These are phyloP conservation scores for Caenorhabditis sp. DNA, from an alignment of 2,888 invertebrate species.

Conservation along the genomic window DNA sequence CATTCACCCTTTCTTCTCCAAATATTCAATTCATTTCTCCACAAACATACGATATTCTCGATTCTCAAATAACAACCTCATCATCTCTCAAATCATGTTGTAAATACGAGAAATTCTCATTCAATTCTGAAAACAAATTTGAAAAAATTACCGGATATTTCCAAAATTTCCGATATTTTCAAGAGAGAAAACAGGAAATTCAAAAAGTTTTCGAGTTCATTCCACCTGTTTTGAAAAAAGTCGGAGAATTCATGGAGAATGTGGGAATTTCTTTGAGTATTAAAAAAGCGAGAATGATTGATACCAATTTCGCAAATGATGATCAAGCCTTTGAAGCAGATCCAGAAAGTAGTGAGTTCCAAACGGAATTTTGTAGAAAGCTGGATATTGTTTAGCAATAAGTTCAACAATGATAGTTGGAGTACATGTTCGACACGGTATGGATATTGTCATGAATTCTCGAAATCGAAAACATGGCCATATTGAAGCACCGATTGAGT, in stretches of 20 bases:
- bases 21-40: constrained; percentile 2
- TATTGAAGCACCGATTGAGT: constrained; percentile 69
- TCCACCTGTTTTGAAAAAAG: constrained; percentile 13
- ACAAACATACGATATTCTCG: neutral
- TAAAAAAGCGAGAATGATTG: constrained; percentile 20
- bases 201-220: constrained; percentile 11
- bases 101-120: constrained; percentile 35
- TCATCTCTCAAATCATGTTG: constrained; percentile 44
- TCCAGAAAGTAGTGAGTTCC: neutral
- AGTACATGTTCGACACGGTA: constrained; percentile 72
- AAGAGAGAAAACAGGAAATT: constrained; percentile 15
- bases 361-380: too few species aligned
- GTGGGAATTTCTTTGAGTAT: constrained; percentile 25
- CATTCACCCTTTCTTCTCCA: constrained; percentile 1
- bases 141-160: constrained; percentile 60
- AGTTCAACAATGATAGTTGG: constrained; percentile 61
- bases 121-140: constrained; percentile 18
- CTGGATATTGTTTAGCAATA: constrained; percentile 45
- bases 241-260: constrained; percentile 27
- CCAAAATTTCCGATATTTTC: constrained; percentile 60
- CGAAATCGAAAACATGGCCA: constrained; percentile 66
- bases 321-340: constrained; percentile 27
- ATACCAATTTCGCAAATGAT: constrained; percentile 35
- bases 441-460: constrained; percentile 70
- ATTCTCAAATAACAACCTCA: neutral